These are phyloP conservation scores for Drosophila repleta DNA, from an alignment of 1,140 invertebrate genomes.

Conservation along the genomic window DNA sequence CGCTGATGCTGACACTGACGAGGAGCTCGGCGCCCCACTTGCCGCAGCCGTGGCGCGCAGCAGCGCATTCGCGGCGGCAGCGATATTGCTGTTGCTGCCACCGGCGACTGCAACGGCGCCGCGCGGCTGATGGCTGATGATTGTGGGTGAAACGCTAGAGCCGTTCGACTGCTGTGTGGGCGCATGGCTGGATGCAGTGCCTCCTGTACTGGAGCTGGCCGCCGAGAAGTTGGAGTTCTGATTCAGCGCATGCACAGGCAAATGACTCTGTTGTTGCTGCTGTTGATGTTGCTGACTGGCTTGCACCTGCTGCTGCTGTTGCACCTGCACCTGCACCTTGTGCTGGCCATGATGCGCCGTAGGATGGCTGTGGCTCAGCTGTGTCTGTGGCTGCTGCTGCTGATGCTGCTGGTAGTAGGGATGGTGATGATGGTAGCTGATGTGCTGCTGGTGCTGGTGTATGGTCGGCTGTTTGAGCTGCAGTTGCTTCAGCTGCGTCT, in stretches of 20 bases:
- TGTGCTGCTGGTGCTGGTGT: conserved; percentile 77
- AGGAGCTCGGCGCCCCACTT: conserved; percentile 19
- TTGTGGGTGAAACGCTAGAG: conserved; percentile 76
- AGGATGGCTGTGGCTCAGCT: conserved; percentile 42
- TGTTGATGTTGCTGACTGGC: conserved; percentile 25
- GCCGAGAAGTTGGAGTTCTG: conserved; percentile 82
- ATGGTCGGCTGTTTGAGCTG: conserved; percentile 79
- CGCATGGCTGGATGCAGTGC: conserved; percentile 80
- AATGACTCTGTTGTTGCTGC: conserved; percentile 30
- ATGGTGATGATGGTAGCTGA: conserved; percentile 75
- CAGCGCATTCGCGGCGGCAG: conserved; percentile 69
- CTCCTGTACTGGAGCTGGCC: conserved; percentile 77
- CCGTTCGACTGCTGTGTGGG: conserved; percentile 80
- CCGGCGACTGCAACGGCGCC: conserved; percentile 15
- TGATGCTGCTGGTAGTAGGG: conserved; percentile 76
- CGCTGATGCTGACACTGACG: conserved; percentile 13
- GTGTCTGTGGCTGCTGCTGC: conserved; percentile 12
- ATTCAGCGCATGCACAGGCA: conserved; percentile 76
- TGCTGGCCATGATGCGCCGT: conserved; percentile 35
- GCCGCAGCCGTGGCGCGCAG: conserved; percentile 58
- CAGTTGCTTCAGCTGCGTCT: conserved; percentile 76
- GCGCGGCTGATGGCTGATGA: conserved; percentile 43
- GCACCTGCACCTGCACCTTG: conserved; percentile 41
- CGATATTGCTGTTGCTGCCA: conserved; percentile 63
- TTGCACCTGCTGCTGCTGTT: conserved; percentile 26